Evolutionary conservation across 2,797 vertebrate genomes (phyloP), one percentile per base, ranked within the genome.

Genomic region (Apogon talboti): DNA sequence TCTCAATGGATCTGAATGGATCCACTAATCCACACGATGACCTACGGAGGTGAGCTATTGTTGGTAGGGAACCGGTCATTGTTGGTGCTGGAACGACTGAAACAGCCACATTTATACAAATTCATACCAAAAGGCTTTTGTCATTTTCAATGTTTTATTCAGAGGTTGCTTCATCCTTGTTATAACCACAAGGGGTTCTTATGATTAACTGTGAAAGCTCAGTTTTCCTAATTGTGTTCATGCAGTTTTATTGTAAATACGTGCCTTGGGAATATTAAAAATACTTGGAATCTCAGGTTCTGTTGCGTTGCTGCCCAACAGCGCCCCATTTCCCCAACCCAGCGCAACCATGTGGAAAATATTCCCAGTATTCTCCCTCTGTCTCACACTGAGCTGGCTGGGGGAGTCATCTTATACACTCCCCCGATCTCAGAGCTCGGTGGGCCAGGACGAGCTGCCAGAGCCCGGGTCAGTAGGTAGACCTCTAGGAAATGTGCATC

Each of bases 261-360:
- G 65, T 74, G 74, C 66, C 48, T 41, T 65, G 66, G 71, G 62
- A 66, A 21, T 41, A 35, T 78, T 84, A 66, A 60, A 75, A 74
- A 81, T 63, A 52, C 28, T 74, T 65, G 54, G 72, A 82, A 80
- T 76, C 24, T 40, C 18, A 53, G 74, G 24, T 55, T 63, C 33
- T 41, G 57, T 69, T 46, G 52, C 59, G 66, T 54, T 61, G 57
- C 81, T 80, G 78, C 54, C 64, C 76, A 81, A 78, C 47, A 66
- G 35, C 68, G 78, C 62, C 14, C 35, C 4, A 2, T 74, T 75
- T 77, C 66, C 56, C 49, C 18, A 30, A 74, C 57, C 49, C 67
- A 28, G 35, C 67, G 56, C 30, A 83, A 81, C 67, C 73, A 82
- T 81, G 71, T 91, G 84, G 85, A 89, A 90, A 89, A 72, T 88